Evolutionary conservation across 1,140 invertebrate genomes (phyloP).

Genomic region (Trichonephila inaurata): DNA sequence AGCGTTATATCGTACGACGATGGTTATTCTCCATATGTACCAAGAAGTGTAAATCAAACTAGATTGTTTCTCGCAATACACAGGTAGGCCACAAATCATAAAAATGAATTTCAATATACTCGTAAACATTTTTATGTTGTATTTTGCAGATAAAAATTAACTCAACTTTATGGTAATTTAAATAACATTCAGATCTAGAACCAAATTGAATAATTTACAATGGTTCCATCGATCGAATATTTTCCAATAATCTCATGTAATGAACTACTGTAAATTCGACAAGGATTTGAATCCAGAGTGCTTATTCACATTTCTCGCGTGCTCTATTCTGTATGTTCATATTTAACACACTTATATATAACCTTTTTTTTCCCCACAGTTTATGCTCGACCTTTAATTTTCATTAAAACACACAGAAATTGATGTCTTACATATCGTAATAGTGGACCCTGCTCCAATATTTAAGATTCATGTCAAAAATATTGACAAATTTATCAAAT

Average conservation of each 20-base stretch:
- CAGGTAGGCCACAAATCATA: constrained; percentile 33
- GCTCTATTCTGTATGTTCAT: neutral
- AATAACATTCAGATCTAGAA: neutral
- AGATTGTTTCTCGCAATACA: neutral
- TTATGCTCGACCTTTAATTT: neutral
- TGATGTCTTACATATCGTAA: neutral
- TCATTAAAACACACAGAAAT: neutral
- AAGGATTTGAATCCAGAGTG: too few species aligned
- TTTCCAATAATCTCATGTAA: neutral
- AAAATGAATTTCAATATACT: neutral
- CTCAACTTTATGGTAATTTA: neutral
- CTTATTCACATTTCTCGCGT: neutral
- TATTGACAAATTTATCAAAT: neutral
- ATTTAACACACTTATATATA: neutral
- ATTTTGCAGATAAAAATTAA: too few species aligned
- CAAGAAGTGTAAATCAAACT: neutral
- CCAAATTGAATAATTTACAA: neutral
- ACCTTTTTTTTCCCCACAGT: neutral
- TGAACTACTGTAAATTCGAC: too few species aligned
- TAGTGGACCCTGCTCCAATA: too few species aligned
- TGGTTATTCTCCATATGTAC: constrained; percentile 37
- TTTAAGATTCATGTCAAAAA: neutral
- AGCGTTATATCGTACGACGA: constrained; percentile 38
- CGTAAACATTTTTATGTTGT: neutral
- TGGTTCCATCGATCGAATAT: neutral